A percentile compares a stretch with the other conserved stretches of the same genome.
These are phyloP conservation scores for Leucania comma DNA, from an alignment of 2,888 invertebrate genomes.

Conservation along the genomic window DNA sequence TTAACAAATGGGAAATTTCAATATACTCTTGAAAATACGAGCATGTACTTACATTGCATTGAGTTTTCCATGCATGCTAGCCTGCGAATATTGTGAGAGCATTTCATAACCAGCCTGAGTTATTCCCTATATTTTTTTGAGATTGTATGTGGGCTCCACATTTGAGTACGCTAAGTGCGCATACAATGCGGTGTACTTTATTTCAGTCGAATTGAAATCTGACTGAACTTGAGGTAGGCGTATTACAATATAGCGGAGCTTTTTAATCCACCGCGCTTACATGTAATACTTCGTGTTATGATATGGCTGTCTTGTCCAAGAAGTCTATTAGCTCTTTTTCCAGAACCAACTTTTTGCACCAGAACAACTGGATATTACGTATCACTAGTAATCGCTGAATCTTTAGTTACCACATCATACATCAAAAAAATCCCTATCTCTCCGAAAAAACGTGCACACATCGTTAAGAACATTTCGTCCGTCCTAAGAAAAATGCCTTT, in stretches of 20 bases:
- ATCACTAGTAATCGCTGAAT: not conserved
- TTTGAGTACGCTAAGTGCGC: not conserved
- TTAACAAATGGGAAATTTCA: not conserved
- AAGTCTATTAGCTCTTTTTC: not conserved
- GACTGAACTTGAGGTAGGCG: not conserved
- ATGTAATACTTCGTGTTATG: not conserved
- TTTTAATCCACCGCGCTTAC: not conserved
- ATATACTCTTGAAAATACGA: no score
- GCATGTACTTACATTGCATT: no score
- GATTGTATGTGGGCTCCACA: not conserved
- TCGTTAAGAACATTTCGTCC: slow-evolving; percentile 32
- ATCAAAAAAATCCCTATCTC: slow-evolving; percentile 9
- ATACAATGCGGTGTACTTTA: not conserved
- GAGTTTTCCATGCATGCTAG: no score
- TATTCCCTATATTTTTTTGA: not conserved
- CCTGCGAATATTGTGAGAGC: not conserved
- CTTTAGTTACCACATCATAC: not conserved
- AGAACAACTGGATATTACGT: not conserved
- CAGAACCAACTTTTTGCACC: not conserved
- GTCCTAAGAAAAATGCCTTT: slow-evolving; percentile 25
- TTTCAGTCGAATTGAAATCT: not conserved
- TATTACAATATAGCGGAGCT: not conserved
- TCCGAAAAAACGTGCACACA: slow-evolving; percentile 12
- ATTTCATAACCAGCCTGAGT: not conserved
- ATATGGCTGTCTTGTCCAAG: not conserved